Conservation (phyloP, 2,888 invertebrate genomes). For the Dermolepida albohirtum region DNA sequence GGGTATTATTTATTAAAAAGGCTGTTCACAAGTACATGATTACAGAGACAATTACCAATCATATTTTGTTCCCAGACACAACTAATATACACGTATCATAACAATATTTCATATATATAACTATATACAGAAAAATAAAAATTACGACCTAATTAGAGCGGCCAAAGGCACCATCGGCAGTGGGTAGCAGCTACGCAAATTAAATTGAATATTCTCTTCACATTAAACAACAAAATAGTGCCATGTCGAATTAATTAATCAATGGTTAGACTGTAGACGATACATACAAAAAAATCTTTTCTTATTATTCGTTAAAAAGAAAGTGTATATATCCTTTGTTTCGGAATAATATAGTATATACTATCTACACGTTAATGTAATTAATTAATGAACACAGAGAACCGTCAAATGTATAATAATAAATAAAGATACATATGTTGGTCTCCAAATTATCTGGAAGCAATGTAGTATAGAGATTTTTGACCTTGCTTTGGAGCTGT, state of each 20-base stretch:
- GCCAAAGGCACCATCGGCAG: conserved; percentile 46
- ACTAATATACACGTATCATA: conserved; percentile 46
- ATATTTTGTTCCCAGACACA: conserved; percentile 46
- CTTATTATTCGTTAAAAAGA: conserved; percentile 3
- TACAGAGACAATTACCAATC: conserved; percentile 47
- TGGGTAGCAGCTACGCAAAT: conserved; percentile 45
- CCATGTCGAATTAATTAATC: conserved; percentile 21
- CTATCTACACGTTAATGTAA: conserved; percentile 6
- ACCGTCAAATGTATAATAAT: conserved; percentile 7
- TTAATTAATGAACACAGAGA: conserved; percentile 29
- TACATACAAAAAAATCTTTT: conserved; percentile 14
- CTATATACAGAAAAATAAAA: conserved; percentile 44
- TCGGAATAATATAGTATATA: not conserved
- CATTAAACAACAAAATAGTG: conserved; percentile 36
- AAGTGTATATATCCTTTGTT: not conserved
- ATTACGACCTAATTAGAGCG: conserved; percentile 45
- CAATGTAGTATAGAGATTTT: too few species aligned
- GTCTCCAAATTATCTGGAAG: too few species aligned
- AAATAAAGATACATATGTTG: too few species aligned
- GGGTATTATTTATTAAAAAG: conserved; percentile 46
- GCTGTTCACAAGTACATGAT: conserved; percentile 46
- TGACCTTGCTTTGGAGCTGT: too few species aligned
- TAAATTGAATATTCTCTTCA: conserved; percentile 18
- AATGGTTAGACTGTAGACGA: not conserved
- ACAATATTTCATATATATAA: conserved; percentile 40